phyloP scores from a whole-genome alignment of 92 coral and sea anemone genomes.

The Chrysogorgia sp. region DNA sequence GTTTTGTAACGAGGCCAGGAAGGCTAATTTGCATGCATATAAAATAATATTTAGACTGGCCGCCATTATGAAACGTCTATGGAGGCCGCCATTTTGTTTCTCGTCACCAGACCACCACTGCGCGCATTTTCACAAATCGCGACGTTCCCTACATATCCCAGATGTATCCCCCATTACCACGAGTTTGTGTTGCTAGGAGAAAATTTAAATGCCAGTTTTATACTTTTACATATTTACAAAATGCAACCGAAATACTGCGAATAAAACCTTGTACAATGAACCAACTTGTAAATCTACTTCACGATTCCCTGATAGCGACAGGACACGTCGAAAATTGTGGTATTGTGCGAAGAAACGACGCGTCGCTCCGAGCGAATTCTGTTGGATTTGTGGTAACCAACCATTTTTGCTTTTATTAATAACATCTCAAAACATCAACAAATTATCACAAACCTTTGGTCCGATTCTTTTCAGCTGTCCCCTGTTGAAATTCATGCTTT shows the following conservation, averaged over 20 bases:
- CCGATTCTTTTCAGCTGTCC: constrained; percentile 71
- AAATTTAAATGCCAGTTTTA: background rate
- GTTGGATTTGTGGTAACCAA: constrained; percentile 87
- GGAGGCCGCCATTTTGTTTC: too few relatives aligned
- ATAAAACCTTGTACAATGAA: constrained; percentile 59
- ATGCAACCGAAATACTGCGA: background rate
- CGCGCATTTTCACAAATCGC: too few relatives aligned
- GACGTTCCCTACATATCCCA: too few relatives aligned
- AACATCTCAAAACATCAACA: background rate
- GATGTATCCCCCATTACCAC: too few relatives aligned
- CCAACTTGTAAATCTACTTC: constrained; percentile 88
- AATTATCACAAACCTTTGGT: background rate
- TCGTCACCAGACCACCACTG: too few relatives aligned
- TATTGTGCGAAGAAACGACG: constrained; percentile 86
- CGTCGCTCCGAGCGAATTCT: constrained; percentile 87
- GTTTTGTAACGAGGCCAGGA: too few relatives aligned
- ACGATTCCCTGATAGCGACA: constrained; percentile 94
- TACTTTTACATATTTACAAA: too few relatives aligned
- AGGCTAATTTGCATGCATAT: too few relatives aligned
- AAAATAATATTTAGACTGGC: too few relatives aligned
- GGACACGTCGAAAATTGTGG: constrained; percentile 96
- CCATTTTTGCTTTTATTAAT: background rate
- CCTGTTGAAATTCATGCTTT: constrained; percentile 82
- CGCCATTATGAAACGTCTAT: too few relatives aligned
- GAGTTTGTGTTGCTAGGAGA: background rate